Base-by-base conservation (phyloP, 2,113 vertebrate species). In the Pterocles burchelli region DNA sequence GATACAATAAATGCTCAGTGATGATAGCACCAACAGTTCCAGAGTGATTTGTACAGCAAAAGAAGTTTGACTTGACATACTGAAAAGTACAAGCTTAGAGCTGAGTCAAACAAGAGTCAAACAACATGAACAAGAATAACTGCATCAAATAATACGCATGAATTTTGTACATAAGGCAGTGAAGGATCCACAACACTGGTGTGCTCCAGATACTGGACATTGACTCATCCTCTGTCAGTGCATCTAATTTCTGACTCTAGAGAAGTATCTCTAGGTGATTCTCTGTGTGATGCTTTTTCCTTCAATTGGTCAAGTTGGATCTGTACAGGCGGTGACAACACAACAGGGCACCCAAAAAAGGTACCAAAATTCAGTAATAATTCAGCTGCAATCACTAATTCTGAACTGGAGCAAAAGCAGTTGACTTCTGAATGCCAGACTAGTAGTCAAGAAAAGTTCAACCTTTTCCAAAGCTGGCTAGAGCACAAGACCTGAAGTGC, bases 251-350 rank as follows among this genome's bases (percentile, higher is more conserved):
- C 29, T 74, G 45, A 38, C 15, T 65, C 26, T 3, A 33, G 54
- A 55, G n/a, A 31, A 45, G 45, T 19, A 29, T 4, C 22, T 17
- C 18, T 28, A 36, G 26, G 21, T 2, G 7, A 34, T 55, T 34
- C 57, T 48, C 51, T 2, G 0, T 11, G 1, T 7, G 7, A 0
- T 3, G 14, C 0, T 15, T 62, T 57, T 59, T 3, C 19, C 74
- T 58, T 25, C 59, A 26, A 4, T 6, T 72, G 65, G 15, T 34
- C 71, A 63, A n/a, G 16, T 31, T 58, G 16, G 33, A 82, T 18
- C 8, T 10, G 17, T n/a, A 25, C 59, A 36, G 36, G 34, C 57
- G 49, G 33, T 51, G 45, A 73, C 48, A 29, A 36, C 0, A 80
- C 21, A 75, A 55, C 36, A 34, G 4, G 7, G 2, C 25, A n/a